Evolutionary conservation across 2,888 invertebrate genomes (phyloP), one percentile per base, ranked within the genome.

Genomic region (Piscicola geometra): DNA sequence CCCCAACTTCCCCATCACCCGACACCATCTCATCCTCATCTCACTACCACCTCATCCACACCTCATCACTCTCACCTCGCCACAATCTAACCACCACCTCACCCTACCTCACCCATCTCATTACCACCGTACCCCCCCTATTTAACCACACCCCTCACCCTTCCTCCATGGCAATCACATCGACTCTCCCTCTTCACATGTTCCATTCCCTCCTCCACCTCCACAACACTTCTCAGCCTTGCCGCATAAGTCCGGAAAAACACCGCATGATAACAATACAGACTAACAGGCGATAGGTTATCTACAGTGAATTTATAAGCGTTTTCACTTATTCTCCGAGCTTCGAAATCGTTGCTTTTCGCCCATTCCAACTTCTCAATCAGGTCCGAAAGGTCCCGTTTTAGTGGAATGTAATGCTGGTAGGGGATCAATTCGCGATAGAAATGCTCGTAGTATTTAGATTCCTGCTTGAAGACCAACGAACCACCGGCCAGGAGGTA

Each of bases 391-490:
- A 97, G 87, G 85, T 96, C 91, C 68, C 88, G 86, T 81, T 91
- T 90, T 52, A 96, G 87, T 9, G 94, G 92, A 75, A 97, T 87
- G 84, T 90, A 98, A 86, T 98, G 96, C 81, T 89, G 87, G 86
- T 90, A 90, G 0, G 93, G 90, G 76, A 88, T 83, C 18, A 96
- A 86, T 80, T 91, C 88, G 15, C 25, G 81, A 83, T 98, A 98
- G 86, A 95, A 98, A 87, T 93, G 92, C 88, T 98, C 97, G 84
- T 94, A 93, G 86, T 93, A 97, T n/a, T 90, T 89, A 0, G 97
- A 97, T 35, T 92, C 90, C 86, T 95, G 95, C 86, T 98, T 98
- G 21, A 98, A 88, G 21, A 96, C 90, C 77, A 94, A 86, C 0
- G 93, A 90, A 82, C 93, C 92, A 0, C 96, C 95, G 67, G 90